phyloP scores from a whole-genome alignment of 2,888 invertebrate species.

The Pediacus dermestoides region DNA sequence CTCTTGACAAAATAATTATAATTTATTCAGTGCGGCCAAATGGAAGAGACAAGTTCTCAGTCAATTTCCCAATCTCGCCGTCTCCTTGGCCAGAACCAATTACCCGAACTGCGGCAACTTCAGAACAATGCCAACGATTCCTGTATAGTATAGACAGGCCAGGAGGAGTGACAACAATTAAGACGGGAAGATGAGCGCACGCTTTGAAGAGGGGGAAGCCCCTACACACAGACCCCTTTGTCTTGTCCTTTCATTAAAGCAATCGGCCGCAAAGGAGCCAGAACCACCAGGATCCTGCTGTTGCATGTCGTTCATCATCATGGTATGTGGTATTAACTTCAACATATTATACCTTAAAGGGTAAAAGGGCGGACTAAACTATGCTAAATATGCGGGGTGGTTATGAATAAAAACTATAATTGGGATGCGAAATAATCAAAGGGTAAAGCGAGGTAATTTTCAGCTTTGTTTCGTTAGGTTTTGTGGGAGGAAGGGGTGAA shows the following conservation, averaged over 20 bases:
- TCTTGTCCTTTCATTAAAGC: conserved; percentile 18
- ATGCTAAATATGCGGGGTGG: too few relatives aligned
- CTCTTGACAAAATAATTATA: conserved; percentile 4
- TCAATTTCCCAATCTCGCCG: conserved; percentile 13
- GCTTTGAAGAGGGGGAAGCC: conserved; percentile 14
- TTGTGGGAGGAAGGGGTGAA: too few relatives aligned
- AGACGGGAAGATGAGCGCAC: conserved; percentile 17
- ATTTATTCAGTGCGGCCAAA: conserved; percentile 4
- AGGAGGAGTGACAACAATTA: conserved; percentile 22
- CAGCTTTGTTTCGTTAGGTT: too few relatives aligned
- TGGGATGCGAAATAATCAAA: too few relatives aligned
- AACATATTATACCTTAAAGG: too few relatives aligned
- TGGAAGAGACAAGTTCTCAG: conserved; percentile 6
- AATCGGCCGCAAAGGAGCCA: conserved; percentile 12
- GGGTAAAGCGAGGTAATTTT: too few relatives aligned
- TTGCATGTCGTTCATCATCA: not conserved
- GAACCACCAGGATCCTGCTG: not conserved
- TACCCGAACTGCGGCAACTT: conserved; percentile 15
- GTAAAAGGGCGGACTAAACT: too few relatives aligned
- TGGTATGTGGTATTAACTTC: not conserved
- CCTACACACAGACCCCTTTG: conserved; percentile 9
- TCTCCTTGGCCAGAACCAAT: conserved; percentile 20
- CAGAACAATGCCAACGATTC: conserved; percentile 17
- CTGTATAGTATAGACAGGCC: not conserved
- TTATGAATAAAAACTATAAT: too few relatives aligned